Percentiles rank a stretch among this genome's conserved stretches.
These are phyloP conservation scores for Daboia siamensis DNA, from an alignment of 2,113 vertebrate genomes.

Conservation along the genomic window DNA sequence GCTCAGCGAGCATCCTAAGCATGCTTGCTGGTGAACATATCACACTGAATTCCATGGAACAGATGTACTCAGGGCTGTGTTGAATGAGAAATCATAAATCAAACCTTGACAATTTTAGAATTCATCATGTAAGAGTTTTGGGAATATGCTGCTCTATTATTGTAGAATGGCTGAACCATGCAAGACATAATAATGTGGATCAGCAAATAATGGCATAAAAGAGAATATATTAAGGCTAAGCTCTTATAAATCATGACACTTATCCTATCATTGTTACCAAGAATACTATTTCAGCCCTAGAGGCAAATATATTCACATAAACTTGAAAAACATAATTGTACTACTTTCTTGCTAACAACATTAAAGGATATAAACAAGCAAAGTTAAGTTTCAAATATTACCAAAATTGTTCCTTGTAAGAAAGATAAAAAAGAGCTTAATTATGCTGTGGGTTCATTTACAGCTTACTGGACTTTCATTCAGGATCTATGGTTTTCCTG, in stretches of 20 bases:
- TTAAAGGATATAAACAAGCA: neutral
- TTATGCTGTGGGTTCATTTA: neutral
- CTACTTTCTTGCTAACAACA: conserved; percentile 24
- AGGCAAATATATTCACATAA: neutral
- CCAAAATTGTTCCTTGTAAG: conserved; percentile 23
- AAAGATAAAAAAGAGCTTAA: neutral
- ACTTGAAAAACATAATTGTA: conserved; percentile 9
- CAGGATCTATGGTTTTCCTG: neutral
- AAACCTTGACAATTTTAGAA: neutral
- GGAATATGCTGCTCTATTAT: neutral
- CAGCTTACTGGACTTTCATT: neutral
- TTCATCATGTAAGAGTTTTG: neutral
- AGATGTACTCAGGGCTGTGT: neutral
- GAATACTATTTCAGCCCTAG: neutral
- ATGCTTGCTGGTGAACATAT: neutral
- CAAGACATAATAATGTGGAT: neutral
- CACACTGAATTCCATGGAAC: neutral
- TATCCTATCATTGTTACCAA: neutral
- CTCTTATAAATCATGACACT: neutral
- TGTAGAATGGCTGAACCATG: neutral
- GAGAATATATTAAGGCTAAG: neutral
- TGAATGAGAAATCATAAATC: neutral
- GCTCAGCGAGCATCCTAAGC: neutral
- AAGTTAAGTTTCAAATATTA: neutral
- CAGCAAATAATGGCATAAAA: neutral